Evolutionary conservation across 2,797 vertebrate genomes (phyloP), one percentile per base, ranked within the genome.

Genomic region (Sus cebifrons): DNA sequence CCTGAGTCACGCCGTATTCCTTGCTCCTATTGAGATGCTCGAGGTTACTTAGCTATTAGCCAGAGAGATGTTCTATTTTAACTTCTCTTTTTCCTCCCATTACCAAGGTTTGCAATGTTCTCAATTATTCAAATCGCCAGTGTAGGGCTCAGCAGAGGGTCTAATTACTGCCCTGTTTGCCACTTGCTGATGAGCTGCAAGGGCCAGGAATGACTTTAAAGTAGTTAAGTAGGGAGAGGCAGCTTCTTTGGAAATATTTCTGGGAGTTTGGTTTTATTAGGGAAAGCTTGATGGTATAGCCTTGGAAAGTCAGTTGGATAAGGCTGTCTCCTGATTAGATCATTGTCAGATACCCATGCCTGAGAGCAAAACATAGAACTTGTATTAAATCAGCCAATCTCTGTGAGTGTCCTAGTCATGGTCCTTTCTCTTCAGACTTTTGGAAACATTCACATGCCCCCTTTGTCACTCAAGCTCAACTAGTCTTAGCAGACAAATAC

Each of bases 121-220:
- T 88, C 58, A 86, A 44, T 95, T 92, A 95, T 94, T 95, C 88
- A 92, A 49, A 78, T 94, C 32, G 8, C 78, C 11, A 79, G 32
- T 16, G 18, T 74, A 62, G 58, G 27, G 58, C 89, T 91, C 92
- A 94, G 86, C 84, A 86, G 85, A 81, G 83, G 44, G 60, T 73
- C 92, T 97, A 95, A 95, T 95, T 95, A 97, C 58, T 93, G 73
- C 65, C 79, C 88, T 89, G 64, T 60, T 85, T 70, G 71, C 67
- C 20, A n/a, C 32, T 96, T 86, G 77, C 82, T 79, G 73, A 81
- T 54, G 32, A 96, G 78, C 40, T 73, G 27, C 18, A 75, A 87
- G 36, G 64, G 15, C 44, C 64, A 79, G 32, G 44, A 78, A 87
- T 14, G 67, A 70, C 67, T 95, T 95, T 86, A 65, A 95, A 77